These are phyloP conservation scores for Stigmatopora argus DNA, from an alignment of 2,113 vertebrate species.

Conservation along the genomic window DNA sequence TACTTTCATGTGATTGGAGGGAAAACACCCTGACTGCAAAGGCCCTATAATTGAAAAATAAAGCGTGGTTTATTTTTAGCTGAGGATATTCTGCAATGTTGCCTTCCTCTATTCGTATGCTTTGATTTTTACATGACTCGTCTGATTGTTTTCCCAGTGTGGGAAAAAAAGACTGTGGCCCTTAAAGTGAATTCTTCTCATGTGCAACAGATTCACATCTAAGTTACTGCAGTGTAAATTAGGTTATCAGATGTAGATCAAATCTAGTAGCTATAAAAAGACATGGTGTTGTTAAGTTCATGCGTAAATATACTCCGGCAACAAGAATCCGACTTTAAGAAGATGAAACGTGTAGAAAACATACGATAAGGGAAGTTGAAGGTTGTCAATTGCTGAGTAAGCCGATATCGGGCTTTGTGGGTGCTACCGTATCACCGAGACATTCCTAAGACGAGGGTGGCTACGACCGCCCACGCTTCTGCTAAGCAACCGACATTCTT, in stretches of 20 bases:
- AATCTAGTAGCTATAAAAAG: slow-evolving; percentile 30
- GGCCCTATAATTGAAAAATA: slow-evolving; percentile 52
- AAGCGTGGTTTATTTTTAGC: slow-evolving; percentile 65
- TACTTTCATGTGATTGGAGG: slow-evolving; percentile 29
- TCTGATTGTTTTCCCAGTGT: slow-evolving; percentile 23
- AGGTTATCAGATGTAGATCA: slow-evolving; percentile 70
- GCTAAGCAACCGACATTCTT: slow-evolving; percentile 67
- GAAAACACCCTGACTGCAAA: slow-evolving; percentile 60
- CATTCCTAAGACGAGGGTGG: slow-evolving; percentile 63
- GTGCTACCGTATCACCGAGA: slow-evolving; percentile 27
- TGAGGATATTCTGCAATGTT: slow-evolving; percentile 54
- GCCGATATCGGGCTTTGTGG: slow-evolving; percentile 23
- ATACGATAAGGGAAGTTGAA: slow-evolving; percentile 4
- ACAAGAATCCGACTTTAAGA: neutral
- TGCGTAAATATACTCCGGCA: slow-evolving; percentile 25
- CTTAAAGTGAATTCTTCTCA: slow-evolving; percentile 21
- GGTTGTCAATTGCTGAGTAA: slow-evolving; percentile 11
- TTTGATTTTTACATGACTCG: slow-evolving; percentile 29
- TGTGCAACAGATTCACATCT: slow-evolving; percentile 17
- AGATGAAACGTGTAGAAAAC: neutral
- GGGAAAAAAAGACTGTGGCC: slow-evolving; percentile 12
- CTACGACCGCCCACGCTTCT: slow-evolving; percentile 34
- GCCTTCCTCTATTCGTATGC: slow-evolving; percentile 46
- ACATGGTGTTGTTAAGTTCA: slow-evolving; percentile 44
- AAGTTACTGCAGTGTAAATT: slow-evolving; percentile 43